Percentiles rank a stretch among this genome's conserved stretches.
Conservation (phyloP, 1,140 invertebrate genomes). For the Antheraea mylitta region DNA sequence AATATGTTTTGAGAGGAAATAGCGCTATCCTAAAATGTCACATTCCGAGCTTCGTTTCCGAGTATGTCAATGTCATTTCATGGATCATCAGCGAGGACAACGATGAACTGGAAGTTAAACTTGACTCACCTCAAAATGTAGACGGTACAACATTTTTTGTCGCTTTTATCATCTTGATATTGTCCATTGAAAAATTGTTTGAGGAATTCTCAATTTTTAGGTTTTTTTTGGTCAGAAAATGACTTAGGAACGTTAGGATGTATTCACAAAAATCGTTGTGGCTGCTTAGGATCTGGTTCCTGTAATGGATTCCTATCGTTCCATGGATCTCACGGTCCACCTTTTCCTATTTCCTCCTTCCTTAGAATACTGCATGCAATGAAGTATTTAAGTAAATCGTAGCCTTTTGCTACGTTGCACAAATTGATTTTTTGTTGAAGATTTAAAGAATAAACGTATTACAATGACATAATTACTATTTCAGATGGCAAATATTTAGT, state of each 20-base stretch:
- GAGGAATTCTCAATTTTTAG: not conserved
- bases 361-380: slow-evolving; percentile 70
- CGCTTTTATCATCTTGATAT: not conserved
- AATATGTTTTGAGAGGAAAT: slow-evolving; percentile 93
- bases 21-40: slow-evolving; percentile 94
- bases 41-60: slow-evolving; percentile 94
- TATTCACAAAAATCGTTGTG: not conserved
- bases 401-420: slow-evolving; percentile 60
- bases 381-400: slow-evolving; percentile 66
- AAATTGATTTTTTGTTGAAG: slow-evolving; percentile 18
- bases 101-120: slow-evolving; percentile 63
- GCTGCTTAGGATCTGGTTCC: slow-evolving; percentile 45
- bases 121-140: slow-evolving; percentile 80
- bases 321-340: slow-evolving; percentile 81
- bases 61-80: slow-evolving; percentile 90
- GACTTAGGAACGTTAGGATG: not conserved
- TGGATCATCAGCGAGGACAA: slow-evolving; percentile 88
- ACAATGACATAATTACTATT: not conserved
- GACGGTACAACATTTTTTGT: slow-evolving; percentile 80
- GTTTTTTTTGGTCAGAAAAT: not conserved
- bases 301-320: slow-evolving; percentile 59
- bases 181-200: not conserved
- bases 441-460: not conserved
- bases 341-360: slow-evolving; percentile 70
- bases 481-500: slow-evolving; percentile 96